A percentile compares a stretch with the other conserved stretches of the same genome.
Evolutionary conservation across 2,888 invertebrate species (phyloP).

Genomic region (Caenorhabditis drosophilae): DNA sequence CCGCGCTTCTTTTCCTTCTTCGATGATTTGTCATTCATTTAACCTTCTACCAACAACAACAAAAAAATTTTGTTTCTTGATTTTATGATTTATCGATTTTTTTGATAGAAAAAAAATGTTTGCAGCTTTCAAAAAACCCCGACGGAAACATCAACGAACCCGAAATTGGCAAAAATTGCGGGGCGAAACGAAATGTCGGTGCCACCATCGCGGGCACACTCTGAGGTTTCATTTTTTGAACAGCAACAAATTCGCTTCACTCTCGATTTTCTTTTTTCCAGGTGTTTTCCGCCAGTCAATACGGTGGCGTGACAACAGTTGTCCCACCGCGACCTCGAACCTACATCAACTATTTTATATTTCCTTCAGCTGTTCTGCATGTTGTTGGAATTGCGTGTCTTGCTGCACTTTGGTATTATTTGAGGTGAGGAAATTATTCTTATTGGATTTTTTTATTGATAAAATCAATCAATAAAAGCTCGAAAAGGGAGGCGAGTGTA

Average conservation of each 20-base stretch:
- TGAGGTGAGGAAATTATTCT: conserved; percentile 70
- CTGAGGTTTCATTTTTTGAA: conserved; percentile 54
- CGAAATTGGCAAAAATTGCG: conserved; percentile 34
- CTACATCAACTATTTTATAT: conserved; percentile 69
- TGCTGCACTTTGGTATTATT: conserved; percentile 71
- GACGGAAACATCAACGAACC: too few species aligned
- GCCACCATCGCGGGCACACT: conserved; percentile 66
- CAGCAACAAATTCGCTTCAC: background rate
- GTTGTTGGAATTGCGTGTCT: conserved; percentile 70
- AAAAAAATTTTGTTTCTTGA: too few species aligned
- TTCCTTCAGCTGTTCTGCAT: conserved; percentile 71
- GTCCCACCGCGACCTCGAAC: conserved; percentile 39
- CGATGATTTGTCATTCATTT: too few species aligned
- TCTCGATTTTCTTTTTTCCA: conserved; percentile 3
- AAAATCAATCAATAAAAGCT: too few species aligned
- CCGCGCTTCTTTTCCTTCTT: too few species aligned
- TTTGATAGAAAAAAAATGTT: too few species aligned
- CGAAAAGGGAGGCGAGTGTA: too few species aligned
- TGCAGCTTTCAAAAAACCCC: too few species aligned
- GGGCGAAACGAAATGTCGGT: conserved; percentile 59
- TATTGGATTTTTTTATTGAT: too few species aligned
- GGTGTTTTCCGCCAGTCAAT: conserved; percentile 68
- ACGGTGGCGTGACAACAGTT: conserved; percentile 57
- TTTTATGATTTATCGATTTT: too few species aligned
- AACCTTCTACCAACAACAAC: too few species aligned